These are phyloP conservation scores for Dioctria rufipes DNA, from an alignment of 2,888 invertebrate species.

Conservation along the genomic window DNA sequence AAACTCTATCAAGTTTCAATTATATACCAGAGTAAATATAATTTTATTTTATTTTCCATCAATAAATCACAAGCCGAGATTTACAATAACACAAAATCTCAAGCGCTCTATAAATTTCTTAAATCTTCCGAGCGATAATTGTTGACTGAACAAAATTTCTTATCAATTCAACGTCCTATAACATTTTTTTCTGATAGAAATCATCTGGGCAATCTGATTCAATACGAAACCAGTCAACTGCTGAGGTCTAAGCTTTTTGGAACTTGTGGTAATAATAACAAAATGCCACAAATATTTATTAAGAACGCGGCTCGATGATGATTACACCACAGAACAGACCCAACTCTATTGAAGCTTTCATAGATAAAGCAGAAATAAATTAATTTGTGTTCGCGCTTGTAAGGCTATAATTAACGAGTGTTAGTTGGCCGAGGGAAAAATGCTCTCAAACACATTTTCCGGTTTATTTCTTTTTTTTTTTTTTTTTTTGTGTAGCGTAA, in stretches of 20 bases:
- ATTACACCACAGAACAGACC: not conserved
- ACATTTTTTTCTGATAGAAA: not conserved
- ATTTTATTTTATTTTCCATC: not conserved
- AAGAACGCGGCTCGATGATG: too few relatives aligned
- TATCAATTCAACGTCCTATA: not conserved
- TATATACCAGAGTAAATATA: not conserved
- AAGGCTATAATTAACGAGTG: constrained; percentile 25
- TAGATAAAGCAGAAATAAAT: not conserved
- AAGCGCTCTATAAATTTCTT: not conserved
- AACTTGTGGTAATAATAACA: too few relatives aligned
- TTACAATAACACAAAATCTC: not conserved
- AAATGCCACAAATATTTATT: too few relatives aligned
- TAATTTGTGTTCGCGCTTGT: constrained; percentile 23
- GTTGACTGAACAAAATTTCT: not conserved
- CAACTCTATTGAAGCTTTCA: constrained; percentile 12
- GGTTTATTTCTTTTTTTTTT: too few relatives aligned
- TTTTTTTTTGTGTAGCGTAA: constrained; percentile 7
- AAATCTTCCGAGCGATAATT: too few relatives aligned
- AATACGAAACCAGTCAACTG: not conserved
- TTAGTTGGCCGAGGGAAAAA: constrained; percentile 9
- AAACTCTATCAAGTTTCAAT: not conserved
- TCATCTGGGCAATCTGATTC: not conserved
- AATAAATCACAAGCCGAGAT: not conserved
- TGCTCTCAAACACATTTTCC: constrained; percentile 8
- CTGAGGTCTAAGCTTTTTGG: too few relatives aligned